Base-by-base conservation (phyloP, 2,113 vertebrate genomes). In the Hippocampus comes region DNA sequence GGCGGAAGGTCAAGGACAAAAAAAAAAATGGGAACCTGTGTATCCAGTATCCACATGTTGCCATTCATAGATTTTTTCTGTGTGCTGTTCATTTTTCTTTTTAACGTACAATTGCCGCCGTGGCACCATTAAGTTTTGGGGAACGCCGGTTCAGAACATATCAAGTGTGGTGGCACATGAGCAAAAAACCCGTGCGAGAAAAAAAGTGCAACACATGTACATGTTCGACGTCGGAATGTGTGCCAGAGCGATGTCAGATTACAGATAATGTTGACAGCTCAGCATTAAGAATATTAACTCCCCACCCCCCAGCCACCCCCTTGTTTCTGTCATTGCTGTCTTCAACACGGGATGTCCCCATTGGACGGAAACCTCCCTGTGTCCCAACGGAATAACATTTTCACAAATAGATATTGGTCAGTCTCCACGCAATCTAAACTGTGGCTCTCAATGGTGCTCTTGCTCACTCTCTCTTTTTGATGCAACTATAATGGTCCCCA, bases 231-330 rank as follows among this genome's bases (percentile, higher is more conserved):
- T 63, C 60, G 12, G 9, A 63, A n/a, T n/a, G 23, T 9, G n/a
- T 59, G 23, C 25, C 11, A 42, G 10, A 25, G 11, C 42, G 12
- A 59, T 59, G 23, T 11, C 27, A 34, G 59, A 63, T 38, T 18
- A 10, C 20, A 38, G 60, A 63, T 41, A 20, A 34, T 51, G 48
- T 55, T 55, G 15, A 78, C 75, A 74, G 86, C 71, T 84, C 71
- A 74, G 68, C 74, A 17, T 71, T 56, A 4, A 38, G 41, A 21
- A 30, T 1, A 2, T 14, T 38, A 67, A 67, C 15, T 5, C 5
- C 34, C 30, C 30, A 30, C 15, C 34, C 5, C 34, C 30, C 30
- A 30, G 3, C 30, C 30, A 4, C 25, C 11, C 38, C 18, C 3
- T 46, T 49, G 71, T 46, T 63, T 41, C 17, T 18, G 48, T 51